These are phyloP conservation scores for Cebidichthys violaceus DNA, from an alignment of 2,113 vertebrate species.

Conservation along the genomic window DNA sequence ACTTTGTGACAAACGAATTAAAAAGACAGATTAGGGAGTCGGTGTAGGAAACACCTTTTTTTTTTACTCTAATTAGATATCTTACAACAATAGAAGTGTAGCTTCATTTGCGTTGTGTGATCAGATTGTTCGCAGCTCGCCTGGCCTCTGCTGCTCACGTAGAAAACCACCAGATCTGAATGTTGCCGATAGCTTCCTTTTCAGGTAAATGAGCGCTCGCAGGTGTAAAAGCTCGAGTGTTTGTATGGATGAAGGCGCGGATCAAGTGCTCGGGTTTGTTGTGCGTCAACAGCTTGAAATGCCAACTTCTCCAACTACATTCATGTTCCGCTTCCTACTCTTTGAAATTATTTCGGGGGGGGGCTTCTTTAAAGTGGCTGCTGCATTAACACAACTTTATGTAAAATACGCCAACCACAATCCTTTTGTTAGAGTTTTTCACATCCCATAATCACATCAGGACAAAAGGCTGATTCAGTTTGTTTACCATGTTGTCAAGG, in stretches of 20 bases:
- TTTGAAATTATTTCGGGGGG: background rate
- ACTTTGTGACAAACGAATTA: background rate
- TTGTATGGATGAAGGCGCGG: background rate
- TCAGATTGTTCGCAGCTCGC: background rate
- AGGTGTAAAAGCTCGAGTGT: background rate
- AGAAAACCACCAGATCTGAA: conserved; percentile 32
- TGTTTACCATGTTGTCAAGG: conserved; percentile 51
- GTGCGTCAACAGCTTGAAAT: background rate
- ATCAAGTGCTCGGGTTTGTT: background rate
- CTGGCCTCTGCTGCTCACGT: background rate
- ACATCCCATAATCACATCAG: conserved; percentile 9
- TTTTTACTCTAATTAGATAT: background rate
- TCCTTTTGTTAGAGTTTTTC: conserved; percentile 14
- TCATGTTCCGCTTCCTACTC: background rate
- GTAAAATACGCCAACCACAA: conserved; percentile 16
- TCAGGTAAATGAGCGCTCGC: background rate
- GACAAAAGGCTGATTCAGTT: background rate
- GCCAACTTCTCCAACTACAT: background rate
- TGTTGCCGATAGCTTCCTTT: background rate
- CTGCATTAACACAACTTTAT: background rate
- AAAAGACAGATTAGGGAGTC: background rate
- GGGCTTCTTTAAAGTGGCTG: conserved; percentile 28
- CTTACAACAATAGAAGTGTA: background rate
- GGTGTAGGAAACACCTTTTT: background rate
- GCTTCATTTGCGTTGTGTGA: conserved; percentile 29